Evolutionary conservation across 2,113 vertebrate genomes (phyloP), one percentile per base, ranked within the genome.

Genomic region (Diphyllodes magnificus): DNA sequence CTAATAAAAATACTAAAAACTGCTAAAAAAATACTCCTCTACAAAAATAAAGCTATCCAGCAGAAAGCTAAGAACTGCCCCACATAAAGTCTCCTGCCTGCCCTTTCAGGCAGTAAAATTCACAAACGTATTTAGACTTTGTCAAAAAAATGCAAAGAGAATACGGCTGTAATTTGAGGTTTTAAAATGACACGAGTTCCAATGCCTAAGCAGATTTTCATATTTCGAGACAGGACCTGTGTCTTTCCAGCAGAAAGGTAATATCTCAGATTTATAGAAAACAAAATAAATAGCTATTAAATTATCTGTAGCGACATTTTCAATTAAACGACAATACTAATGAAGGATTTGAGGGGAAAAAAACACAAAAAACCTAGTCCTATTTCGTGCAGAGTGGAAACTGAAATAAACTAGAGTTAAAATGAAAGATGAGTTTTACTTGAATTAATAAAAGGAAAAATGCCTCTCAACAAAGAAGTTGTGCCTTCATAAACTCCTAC

Each of bases 391-490:
- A 90, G 49, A 81, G 39, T 53, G 54, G 91, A 94, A 69, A 42
- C 42, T 82, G 88, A 97, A 95, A 92, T 94, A 94, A 97, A 94
- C 63, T 60, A 92, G 92, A 96, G 93, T 93, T 65, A 81, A 83
- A 92, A 93, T 69, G 82, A 97, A 97, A 95, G 93, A 96, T 3
- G 16, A 90, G 86, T 95, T 98, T 96, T 84, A 82, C 94, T 96
- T 93, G 93, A 97, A 97, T 97, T 97, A 98, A 98, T 98, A 97
- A 97, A 98, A 93, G 91, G 68, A 93, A 96, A 97, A 98, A 97
- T 79, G 92, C 83, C 88, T 97, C 93, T 97, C 97, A 97, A 97
- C 98, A 97, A 97, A 93, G 94, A 97, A 96, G 63, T 88, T 97
- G 97, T 96, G 76, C 96, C 84, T 96, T 96, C 97, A 97, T 98